phyloP scores from a whole-genome alignment of 2,888 invertebrate genomes.

The Scrobipalpa atriplicella region DNA sequence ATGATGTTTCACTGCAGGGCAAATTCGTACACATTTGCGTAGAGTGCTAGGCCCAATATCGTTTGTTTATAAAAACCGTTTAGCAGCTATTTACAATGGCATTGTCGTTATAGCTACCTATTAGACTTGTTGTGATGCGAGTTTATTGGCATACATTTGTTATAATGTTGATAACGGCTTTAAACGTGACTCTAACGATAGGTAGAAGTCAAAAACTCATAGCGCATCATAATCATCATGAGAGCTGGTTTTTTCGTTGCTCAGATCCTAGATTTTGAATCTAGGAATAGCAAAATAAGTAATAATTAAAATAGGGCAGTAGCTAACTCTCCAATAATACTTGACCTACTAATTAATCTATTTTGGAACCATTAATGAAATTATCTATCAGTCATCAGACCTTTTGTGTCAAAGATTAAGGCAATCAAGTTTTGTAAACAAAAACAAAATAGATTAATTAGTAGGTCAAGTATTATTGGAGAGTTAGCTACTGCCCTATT shows the following conservation, averaged over 20 bases:
- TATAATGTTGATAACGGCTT: not conserved
- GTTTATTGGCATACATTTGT: constrained; percentile 36
- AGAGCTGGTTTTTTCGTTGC: no score
- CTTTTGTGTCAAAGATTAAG: not conserved
- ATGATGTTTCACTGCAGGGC: no score
- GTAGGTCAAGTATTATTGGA: not conserved
- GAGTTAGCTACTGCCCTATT: not conserved
- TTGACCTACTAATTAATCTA: constrained; percentile 5
- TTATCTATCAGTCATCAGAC: not conserved
- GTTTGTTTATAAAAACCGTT: no score
- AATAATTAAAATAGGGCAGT: not conserved
- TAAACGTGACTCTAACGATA: no score
- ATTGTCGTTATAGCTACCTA: not conserved
- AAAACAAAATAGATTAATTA: not conserved
- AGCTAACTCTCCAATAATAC: not conserved
- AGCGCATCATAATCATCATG: no score
- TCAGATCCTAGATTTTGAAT: no score
- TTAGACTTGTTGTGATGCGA: constrained; percentile 24
- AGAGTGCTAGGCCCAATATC: no score
- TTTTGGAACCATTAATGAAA: not conserved
- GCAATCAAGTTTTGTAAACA: constrained; percentile 8
- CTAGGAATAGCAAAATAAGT: no score
- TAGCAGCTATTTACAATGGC: no score
- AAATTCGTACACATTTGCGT: no score
- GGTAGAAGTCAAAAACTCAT: no score